A percentile compares a stretch with the other conserved stretches of the same genome.
Evolutionary conservation across 2,797 vertebrate species (phyloP).

Genomic region (Petrocephalus schoutedeni): DNA sequence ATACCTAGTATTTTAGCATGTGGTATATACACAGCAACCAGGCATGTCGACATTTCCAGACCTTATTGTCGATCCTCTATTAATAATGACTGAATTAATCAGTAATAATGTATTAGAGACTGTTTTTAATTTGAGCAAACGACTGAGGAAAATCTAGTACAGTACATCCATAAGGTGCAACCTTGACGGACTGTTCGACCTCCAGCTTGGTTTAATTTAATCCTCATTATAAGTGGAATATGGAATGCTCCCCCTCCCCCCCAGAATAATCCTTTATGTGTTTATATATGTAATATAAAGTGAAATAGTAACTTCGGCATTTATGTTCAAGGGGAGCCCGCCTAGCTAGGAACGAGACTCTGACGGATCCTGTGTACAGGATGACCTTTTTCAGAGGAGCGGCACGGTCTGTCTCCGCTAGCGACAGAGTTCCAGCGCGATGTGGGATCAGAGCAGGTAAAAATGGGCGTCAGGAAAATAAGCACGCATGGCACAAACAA

Average conservation of each 20-base stretch:
- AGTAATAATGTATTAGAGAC: not conserved
- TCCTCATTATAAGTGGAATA: slow-evolving; percentile 2
- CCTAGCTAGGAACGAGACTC: not conserved
- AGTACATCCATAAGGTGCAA: not conserved
- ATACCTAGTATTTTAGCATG: not conserved
- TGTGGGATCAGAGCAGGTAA: not conserved
- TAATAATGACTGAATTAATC: not conserved
- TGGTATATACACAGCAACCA: not conserved
- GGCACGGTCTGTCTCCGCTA: not conserved
- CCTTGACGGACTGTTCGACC: not conserved
- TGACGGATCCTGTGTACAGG: not conserved
- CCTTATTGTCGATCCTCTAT: not conserved
- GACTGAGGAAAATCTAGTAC: not conserved
- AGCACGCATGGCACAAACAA: not conserved
- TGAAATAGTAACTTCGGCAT: not conserved
- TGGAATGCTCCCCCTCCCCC: not conserved
- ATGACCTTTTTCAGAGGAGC: not conserved
- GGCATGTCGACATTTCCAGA: not conserved
- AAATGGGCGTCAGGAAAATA: not conserved
- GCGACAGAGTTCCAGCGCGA: not conserved
- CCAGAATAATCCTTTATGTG: not conserved
- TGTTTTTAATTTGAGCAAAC: not conserved
- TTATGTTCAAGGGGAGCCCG: not conserved
- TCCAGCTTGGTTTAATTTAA: slow-evolving; percentile 11
- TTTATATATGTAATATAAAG: not conserved